Percentiles rank a stretch among this genome's conserved stretches.
phyloP scores from a whole-genome alignment of 2,113 vertebrate genomes.

The Tretioscincus oriximinensis region DNA sequence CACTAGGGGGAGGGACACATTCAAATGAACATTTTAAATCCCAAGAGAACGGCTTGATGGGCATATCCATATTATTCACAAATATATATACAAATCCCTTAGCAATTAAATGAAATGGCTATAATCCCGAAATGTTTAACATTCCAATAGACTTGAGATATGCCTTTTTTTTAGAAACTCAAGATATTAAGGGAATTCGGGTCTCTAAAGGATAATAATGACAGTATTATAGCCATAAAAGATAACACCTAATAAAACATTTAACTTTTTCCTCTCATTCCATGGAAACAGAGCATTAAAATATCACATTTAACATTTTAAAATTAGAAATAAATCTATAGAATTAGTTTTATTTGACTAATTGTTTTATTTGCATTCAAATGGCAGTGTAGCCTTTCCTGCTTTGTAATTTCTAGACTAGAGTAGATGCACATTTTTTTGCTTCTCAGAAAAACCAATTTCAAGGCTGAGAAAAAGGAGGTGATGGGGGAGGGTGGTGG shows the following conservation, averaged over 20 bases:
- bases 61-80: neutral
- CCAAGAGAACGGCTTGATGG: fast-evolving
- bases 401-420: neutral
- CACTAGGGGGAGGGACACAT: neutral
- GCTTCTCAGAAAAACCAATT: slow-evolving; percentile 48
- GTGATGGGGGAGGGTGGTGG: neutral
- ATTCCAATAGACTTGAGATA: neutral
- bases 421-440: neutral
- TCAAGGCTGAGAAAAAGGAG: slow-evolving; percentile 10
- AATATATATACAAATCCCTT: neutral
- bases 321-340: slow-evolving; percentile 37
- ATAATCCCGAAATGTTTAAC: neutral
- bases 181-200: neutral
- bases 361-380: slow-evolving; percentile 31
- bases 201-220: slow-evolving; percentile 8
- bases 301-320: slow-evolving; percentile 21
- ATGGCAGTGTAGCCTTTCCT: slow-evolving; percentile 15
- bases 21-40: neutral
- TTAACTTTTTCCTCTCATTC: neutral
- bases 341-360: neutral
- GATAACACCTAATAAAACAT: slow-evolving; percentile 10
- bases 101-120: neutral
- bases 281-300: neutral
- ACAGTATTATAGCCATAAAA: neutral
- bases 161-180: neutral